A percentile compares a stretch with the other conserved stretches of the same genome.
phyloP scores from a whole-genome alignment of 2,797 vertebrate species.

The Pipistrellus pipistrellus region DNA sequence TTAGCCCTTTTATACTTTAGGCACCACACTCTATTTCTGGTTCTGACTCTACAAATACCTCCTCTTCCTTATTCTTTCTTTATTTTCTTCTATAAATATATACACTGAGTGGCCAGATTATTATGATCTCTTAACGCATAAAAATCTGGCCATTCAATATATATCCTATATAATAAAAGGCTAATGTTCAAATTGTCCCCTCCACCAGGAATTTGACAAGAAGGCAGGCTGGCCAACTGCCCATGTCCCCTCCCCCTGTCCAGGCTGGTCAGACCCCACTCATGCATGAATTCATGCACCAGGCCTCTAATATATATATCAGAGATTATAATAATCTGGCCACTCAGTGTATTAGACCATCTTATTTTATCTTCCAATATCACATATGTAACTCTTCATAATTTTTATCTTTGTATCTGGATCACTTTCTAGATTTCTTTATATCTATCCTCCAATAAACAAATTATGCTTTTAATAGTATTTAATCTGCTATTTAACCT shows the following conservation, averaged over 20 bases:
- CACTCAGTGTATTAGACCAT: not conserved
- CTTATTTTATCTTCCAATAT: not conserved
- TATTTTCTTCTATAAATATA: not conserved
- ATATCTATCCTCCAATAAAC: not conserved
- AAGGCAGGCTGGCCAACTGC: too few species aligned
- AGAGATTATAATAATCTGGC: too few species aligned
- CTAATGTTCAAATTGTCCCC: too few species aligned
- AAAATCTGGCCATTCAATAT: too few species aligned
- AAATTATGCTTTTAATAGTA: slow-evolving; percentile 39
- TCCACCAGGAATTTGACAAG: too few species aligned
- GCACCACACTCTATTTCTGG: not conserved
- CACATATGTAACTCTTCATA: not conserved
- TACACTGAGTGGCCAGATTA: too few species aligned
- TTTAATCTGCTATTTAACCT: slow-evolving; percentile 10
- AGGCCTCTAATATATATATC: too few species aligned
- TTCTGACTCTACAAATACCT: not conserved
- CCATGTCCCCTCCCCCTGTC: too few species aligned
- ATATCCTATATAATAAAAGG: too few species aligned
- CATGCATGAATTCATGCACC: too few species aligned
- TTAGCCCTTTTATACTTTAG: not conserved
- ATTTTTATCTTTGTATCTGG: slow-evolving; percentile 20
- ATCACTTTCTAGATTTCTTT: slow-evolving; percentile 12
- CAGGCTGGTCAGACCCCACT: too few species aligned
- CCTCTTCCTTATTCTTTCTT: slow-evolving; percentile 21
- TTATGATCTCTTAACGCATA: too few species aligned